Evolutionary conservation across 2,888 invertebrate genomes (phyloP).

Genomic region (Apomyelois bistriatella): DNA sequence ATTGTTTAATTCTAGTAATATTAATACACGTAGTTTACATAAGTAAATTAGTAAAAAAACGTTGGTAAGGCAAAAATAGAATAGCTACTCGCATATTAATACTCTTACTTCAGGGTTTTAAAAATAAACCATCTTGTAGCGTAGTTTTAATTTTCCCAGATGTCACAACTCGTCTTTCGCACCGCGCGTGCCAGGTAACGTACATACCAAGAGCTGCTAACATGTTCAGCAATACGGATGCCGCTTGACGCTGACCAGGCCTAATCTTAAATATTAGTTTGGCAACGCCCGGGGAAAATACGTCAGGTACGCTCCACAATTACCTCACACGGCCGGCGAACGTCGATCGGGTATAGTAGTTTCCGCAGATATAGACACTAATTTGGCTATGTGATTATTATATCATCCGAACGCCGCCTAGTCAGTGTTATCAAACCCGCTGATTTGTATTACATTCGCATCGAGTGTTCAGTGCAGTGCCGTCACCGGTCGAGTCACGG

Average conservation of each 20-base stretch:
- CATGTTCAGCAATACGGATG: slow-evolving; percentile 30
- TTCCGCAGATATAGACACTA: slow-evolving; percentile 50
- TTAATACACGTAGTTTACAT: background rate
- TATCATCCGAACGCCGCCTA: slow-evolving; percentile 52
- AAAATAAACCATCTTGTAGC: slow-evolving; percentile 58
- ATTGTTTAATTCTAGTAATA: too few relatives aligned
- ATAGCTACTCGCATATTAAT: slow-evolving; percentile 35
- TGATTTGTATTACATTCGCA: slow-evolving; percentile 59
- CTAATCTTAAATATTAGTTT: slow-evolving; percentile 41
- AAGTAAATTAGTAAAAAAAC: background rate
- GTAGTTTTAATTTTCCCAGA: slow-evolving; percentile 46
- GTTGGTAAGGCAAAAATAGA: slow-evolving; percentile 29
- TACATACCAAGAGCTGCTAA: slow-evolving; percentile 26
- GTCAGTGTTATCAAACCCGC: slow-evolving; percentile 63
- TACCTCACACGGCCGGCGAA: slow-evolving; percentile 46
- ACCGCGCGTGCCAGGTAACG: slow-evolving; percentile 46
- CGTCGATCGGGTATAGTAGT: slow-evolving; percentile 54
- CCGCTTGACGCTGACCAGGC: slow-evolving; percentile 41
- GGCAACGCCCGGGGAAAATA: slow-evolving; percentile 55
- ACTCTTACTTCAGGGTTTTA: slow-evolving; percentile 47
- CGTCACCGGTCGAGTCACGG: slow-evolving; percentile 57
- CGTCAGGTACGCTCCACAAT: slow-evolving; percentile 47
- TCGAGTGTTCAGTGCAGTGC: slow-evolving; percentile 67
- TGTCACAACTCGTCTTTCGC: slow-evolving; percentile 57
- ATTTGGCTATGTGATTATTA: slow-evolving; percentile 51